Evolutionary conservation across 2,797 vertebrate species (phyloP).

Genomic region (Cynodonichthys magdalenae): DNA sequence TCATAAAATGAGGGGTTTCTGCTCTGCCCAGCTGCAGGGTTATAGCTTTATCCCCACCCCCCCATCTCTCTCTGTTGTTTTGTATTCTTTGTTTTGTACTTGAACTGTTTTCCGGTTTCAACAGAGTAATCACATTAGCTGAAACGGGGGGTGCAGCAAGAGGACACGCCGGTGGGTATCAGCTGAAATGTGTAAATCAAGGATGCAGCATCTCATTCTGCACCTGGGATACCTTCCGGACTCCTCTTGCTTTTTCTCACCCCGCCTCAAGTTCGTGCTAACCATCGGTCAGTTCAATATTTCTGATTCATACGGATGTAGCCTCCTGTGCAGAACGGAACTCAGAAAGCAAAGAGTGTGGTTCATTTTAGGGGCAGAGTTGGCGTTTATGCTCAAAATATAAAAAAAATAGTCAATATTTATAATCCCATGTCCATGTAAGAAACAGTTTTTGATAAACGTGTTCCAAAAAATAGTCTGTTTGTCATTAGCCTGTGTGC

Average conservation of each 20-base stretch:
- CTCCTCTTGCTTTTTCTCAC: slow-evolving; percentile 40
- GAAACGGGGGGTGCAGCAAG: slow-evolving; percentile 61
- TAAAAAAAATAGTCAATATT: slow-evolving; percentile 79
- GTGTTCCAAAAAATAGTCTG: slow-evolving; percentile 69
- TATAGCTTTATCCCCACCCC: slow-evolving; percentile 62
- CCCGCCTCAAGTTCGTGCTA: slow-evolving; percentile 25
- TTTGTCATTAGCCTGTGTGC: slow-evolving; percentile 59
- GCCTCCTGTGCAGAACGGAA: slow-evolving; percentile 46
- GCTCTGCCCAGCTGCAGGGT: slow-evolving; percentile 78
- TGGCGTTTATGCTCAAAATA: slow-evolving; percentile 48
- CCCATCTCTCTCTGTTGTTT: slow-evolving; percentile 51
- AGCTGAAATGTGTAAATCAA: slow-evolving; percentile 26
- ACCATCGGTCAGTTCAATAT: slow-evolving; percentile 45
- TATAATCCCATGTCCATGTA: slow-evolving; percentile 78
- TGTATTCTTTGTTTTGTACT: slow-evolving; percentile 61
- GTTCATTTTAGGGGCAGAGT: slow-evolving; percentile 19
- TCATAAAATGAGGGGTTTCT: slow-evolving; percentile 90
- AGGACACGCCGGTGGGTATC: slow-evolving; percentile 21
- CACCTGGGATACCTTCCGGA: slow-evolving; percentile 46
- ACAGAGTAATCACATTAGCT: slow-evolving; percentile 71
- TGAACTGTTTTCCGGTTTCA: slow-evolving; percentile 55
- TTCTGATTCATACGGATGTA: slow-evolving; percentile 47
- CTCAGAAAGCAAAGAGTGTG: slow-evolving; percentile 27
- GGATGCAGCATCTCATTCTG: slow-evolving; percentile 36
- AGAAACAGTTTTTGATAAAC: slow-evolving; percentile 70